Evolutionary conservation across 2,113 vertebrate genomes (phyloP), one percentile per base, ranked within the genome.

Genomic region (Heterochromis multidens): DNA sequence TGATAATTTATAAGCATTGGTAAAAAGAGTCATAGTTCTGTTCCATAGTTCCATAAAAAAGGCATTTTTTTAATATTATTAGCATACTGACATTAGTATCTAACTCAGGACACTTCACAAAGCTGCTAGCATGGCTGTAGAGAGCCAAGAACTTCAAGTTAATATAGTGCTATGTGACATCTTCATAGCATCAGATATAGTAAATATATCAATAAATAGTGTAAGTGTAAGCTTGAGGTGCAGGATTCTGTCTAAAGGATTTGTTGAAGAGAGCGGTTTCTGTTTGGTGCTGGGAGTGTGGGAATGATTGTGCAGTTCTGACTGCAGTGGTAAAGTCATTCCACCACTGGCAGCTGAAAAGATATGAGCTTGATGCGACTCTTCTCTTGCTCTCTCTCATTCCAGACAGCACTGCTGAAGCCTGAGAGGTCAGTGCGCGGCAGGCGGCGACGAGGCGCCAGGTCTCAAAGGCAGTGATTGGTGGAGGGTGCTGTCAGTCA

Each of bases 361-460:
- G 61, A 61, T 25, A 62, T 35, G 2, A 65, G 31, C 40, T 46
- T 35, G 21, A 65, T 80, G 33, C 80, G 61, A 77, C 43, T 77
- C 35, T 19, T 19, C 9, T 43, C 33, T 79, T 46, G 29, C 5
- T 87, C 21, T 77, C 14, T 87, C 37, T 54, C 16, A 0, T 85
- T 89, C 14, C 93, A 96, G 96, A 88, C 89, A 37, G 87, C 88
- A 21, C 93, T 96, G 91, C 88, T 95, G 88, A 96, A 96, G 90
- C 94, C 95, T 4, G 94, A 94, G 70, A 92, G 95, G 76, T 93
- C 95, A 1, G 91, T 93, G 61, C 94, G 95, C 19, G 96, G 96
- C 83, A 95, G 95, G 87, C 95, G 96, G 91, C 94, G 96, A 40
- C 92, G 96, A 81, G 95, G 96, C 60, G 87, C 95, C 84, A 93